phyloP scores from a whole-genome alignment of 2,113 vertebrate species.

The Triplophysa siluroides region DNA sequence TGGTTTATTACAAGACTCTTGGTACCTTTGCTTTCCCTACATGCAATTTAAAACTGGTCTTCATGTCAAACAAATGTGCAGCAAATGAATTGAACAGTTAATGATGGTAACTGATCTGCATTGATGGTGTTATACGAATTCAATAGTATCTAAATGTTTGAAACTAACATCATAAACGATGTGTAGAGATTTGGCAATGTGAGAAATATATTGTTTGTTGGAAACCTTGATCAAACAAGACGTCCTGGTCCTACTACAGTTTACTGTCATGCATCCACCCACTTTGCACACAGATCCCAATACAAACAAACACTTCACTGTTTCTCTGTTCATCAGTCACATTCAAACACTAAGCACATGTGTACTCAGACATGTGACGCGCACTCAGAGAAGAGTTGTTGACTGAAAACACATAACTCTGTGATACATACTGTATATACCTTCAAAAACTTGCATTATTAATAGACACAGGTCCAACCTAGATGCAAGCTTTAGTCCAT shows the following conservation, averaged over 20 bases:
- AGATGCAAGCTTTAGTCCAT: not conserved
- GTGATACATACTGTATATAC: constrained; percentile 6
- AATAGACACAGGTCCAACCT: not conserved
- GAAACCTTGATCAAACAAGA: no score
- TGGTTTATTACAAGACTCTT: not conserved
- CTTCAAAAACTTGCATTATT: constrained; percentile 24
- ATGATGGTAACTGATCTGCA: not conserved
- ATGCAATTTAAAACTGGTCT: not conserved
- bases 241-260: not conserved
- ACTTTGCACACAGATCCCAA: constrained; percentile 42
- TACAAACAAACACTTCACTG: not conserved
- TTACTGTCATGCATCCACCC: constrained; percentile 28
- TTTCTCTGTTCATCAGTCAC: constrained; percentile 16
- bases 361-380: constrained; percentile 20
- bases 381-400: constrained; percentile 14
- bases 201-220: not conserved
- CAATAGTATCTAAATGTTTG: not conserved
- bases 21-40: not conserved
- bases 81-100: not conserved
- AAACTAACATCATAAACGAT: not conserved
- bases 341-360: constrained; percentile 1
- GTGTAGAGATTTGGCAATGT: not conserved
- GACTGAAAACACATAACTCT: constrained; percentile 8
- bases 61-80: not conserved
- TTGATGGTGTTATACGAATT: not conserved